phyloP scores from a whole-genome alignment of 2,888 invertebrate species.

The Pristionchus maxplancki region DNA sequence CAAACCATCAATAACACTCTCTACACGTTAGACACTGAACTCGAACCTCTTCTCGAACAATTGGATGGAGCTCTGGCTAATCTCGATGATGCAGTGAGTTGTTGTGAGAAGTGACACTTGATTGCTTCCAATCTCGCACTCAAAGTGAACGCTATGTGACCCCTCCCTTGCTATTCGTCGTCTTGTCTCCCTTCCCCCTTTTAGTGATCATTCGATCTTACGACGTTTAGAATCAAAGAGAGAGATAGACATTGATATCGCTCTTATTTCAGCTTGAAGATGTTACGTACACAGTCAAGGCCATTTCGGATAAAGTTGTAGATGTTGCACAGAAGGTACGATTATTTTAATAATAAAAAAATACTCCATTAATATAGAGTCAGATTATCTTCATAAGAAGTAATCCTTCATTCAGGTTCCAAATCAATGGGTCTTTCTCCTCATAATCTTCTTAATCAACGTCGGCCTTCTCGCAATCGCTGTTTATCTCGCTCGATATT shows the following conservation, averaged over 20 bases:
- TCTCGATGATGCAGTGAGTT: conserved; percentile 32
- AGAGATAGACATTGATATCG: neutral
- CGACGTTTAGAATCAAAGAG: neutral
- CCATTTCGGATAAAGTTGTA: neutral
- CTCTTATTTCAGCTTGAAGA: conserved; percentile 44
- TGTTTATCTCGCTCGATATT: conserved; percentile 54
- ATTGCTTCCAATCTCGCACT: neutral
- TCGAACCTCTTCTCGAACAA: conserved; percentile 39
- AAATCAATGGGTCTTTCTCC: conserved; percentile 59
- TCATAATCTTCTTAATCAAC: conserved; percentile 55
- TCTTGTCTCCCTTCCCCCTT: neutral
- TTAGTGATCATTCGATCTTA: neutral
- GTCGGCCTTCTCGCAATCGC: conserved; percentile 55
- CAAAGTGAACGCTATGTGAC: neutral
- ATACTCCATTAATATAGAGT: too few species aligned
- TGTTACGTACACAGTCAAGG: conserved; percentile 26
- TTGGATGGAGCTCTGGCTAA: conserved; percentile 15
- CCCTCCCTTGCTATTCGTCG: neutral
- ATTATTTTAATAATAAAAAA: too few species aligned
- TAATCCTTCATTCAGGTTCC: conserved; percentile 54
- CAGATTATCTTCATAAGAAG: too few species aligned
- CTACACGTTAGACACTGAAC: conserved; percentile 40
- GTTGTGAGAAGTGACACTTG: neutral
- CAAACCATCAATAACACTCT: conserved; percentile 59
- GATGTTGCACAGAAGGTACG: neutral